Base-by-base conservation (phyloP, 2,888 invertebrate species). In the Fabriciana adippe region DNA sequence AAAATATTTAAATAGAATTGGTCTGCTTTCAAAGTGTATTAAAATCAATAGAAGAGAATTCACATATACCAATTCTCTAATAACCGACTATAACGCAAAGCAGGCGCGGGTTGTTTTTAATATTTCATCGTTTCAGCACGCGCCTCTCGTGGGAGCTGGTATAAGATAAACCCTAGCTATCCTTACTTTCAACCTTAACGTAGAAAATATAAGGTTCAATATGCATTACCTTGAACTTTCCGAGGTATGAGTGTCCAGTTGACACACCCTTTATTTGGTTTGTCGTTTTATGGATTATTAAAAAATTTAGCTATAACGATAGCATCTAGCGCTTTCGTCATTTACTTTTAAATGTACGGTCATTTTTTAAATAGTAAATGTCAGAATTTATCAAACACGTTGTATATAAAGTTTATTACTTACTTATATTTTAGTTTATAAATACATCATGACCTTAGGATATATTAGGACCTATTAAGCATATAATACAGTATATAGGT, bases 131-230 rank as follows among this genome's bases (percentile, higher is more conserved):
- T 74, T 72, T 75, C 74, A 74, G 80, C 85, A 85, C 86, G 84
- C 83, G 83, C 75, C 84, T 87, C 89, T 86, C 88, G 75, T 79
- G 88, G 89, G 89, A 88, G 81, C 77, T 76, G 76, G 75, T 62
- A 68, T 76, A 78, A 82, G 81, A 81, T 80, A 83, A 78, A 69
- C 66, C 54, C 51, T 55, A 41, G 50, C 45, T 31, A 55, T 15
- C 21, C 21, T 14, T 18, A 69, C 16, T 63, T 56, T 69, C 21
- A 57, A 13, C 65, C 60, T 45, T 69, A 69, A 0, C 0, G 13
- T n/a, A 8, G 6, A 0, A 13, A 8, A 41, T 41, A 64, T 72
- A 72, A 66, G 60, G 67, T 51, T 45, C 11, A 66, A 47, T 53
- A 35, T 72, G 13, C 26, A n/a, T 31, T 48, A 53, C 53, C 18